These are phyloP conservation scores for Ptychodera flava DNA, from an alignment of 35 echinoderm and acorn worm genomes.

Conservation along the genomic window DNA sequence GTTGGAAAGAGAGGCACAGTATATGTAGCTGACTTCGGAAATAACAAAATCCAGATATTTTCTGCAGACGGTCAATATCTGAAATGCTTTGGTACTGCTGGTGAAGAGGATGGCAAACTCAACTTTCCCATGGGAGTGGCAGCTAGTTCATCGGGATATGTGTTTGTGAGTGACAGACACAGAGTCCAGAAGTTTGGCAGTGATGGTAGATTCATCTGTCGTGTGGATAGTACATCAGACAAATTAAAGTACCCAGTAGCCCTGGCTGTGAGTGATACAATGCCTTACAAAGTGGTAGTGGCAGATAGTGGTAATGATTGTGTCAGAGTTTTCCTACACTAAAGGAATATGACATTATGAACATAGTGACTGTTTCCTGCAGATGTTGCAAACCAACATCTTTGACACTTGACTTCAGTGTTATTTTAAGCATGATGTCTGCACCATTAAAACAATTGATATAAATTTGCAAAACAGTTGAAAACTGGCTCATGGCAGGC, in stretches of 20 bases:
- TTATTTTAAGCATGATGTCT: too few species aligned
- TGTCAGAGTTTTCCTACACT: slow-evolving; percentile 61
- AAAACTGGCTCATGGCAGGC: too few species aligned
- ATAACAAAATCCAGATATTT: not conserved
- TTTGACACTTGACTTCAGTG: too few species aligned
- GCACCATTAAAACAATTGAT: too few species aligned
- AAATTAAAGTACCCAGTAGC: not conserved
- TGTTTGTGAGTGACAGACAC: not conserved
- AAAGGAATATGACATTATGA: too few species aligned
- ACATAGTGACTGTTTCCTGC: too few species aligned
- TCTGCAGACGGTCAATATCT: not conserved
- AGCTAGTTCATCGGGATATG: not conserved
- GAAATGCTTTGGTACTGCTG: not conserved
- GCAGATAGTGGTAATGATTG: slow-evolving; percentile 91
- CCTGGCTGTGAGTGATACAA: not conserved
- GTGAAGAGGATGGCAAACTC: not conserved
- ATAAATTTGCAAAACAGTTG: too few species aligned
- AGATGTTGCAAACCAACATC: too few species aligned
- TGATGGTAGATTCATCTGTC: not conserved
- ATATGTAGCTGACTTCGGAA: not conserved
- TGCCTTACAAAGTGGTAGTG: slow-evolving; percentile 36
- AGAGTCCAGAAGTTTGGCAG: not conserved
- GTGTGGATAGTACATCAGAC: not conserved
- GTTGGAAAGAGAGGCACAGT: not conserved
- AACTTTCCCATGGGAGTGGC: not conserved